Base-by-base conservation (phyloP, 2,888 invertebrate species). In the Coelinius sp. region DNA sequence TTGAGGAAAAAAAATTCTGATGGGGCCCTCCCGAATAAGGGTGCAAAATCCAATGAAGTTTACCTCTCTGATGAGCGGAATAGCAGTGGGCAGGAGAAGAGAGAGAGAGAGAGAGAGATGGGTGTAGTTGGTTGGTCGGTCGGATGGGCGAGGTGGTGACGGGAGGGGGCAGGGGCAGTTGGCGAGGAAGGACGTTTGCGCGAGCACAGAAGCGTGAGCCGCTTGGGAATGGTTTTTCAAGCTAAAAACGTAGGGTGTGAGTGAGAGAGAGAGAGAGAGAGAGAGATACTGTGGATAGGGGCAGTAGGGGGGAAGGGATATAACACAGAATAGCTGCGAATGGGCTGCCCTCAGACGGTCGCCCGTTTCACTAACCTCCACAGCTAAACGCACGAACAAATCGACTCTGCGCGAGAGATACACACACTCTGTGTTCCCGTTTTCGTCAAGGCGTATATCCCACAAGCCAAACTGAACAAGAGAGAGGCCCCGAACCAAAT, bases 331-430 rank as follows among this genome's bases (percentile, higher is more conserved):
- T 24, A 41, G 7, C 69, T 62, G 59, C 68, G 69, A 70, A 69
- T 79, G 82, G 82, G 80, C 79, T 83, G 84, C 84, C 84, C 82
- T 80, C 85, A 76, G 79, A 77, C 82, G 83, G 81, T 73, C 76
- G 79, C 49, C 70, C 74, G 77, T 72, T 74, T 79, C 67, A 85
- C 82, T 81, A 84, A n/a, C 72, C 53, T 63, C 41, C 41, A 38
- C 63, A 24, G 66, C 53, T 66, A 59, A 70, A 73, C 66, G 66
- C 62, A 73, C 52, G 73, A 46, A 64, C 67, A 71, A 74, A 74
- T 66, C 68, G 62, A 69, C 73, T 66, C 64, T 67, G 70, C 56
- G 22, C 65, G 63, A 59, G 52, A 70, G 62, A 67, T 67, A 67
- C 56, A 66, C 49, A 72, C 62, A 68, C 73, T 66, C 70, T 66